Evolutionary conservation across 2,113 vertebrate species (phyloP).

Genomic region (Pachypanchax playfairii): DNA sequence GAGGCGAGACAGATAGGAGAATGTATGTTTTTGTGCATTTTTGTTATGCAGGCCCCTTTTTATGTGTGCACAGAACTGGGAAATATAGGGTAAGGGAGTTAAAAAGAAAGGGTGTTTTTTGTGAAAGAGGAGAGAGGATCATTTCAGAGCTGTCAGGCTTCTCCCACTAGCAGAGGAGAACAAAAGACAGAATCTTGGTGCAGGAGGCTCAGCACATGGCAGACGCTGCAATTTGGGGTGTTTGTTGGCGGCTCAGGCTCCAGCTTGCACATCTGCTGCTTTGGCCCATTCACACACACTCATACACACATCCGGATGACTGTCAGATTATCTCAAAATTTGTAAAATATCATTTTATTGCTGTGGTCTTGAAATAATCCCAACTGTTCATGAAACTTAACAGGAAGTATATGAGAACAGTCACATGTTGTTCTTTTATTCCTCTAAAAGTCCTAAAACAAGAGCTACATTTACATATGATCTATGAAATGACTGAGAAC

Average conservation of each 20-base stretch:
- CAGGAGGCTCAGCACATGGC: constrained; percentile 70
- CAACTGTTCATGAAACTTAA: constrained; percentile 23
- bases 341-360: constrained; percentile 37
- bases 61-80: constrained; percentile 22
- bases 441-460: background rate
- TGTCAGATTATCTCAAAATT: constrained; percentile 45
- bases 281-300: constrained; percentile 30
- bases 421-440: too few species aligned
- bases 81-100: constrained; percentile 36
- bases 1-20: constrained; percentile 32
- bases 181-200: constrained; percentile 75
- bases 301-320: constrained; percentile 20
- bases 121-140: constrained; percentile 57
- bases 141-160: constrained; percentile 82
- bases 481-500: too few species aligned
- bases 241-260: constrained; percentile 69
- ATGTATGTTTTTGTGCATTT: constrained; percentile 45
- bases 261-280: constrained; percentile 65
- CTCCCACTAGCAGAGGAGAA: constrained; percentile 74
- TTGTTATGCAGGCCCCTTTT: constrained; percentile 14
- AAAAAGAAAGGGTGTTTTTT: constrained; percentile 36
- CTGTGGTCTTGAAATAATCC: constrained; percentile 48
- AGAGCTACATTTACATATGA: background rate
- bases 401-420: constrained; percentile 3
- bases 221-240: constrained; percentile 76